These are phyloP conservation scores for Spilosoma lubricipeda DNA, from an alignment of 2,888 invertebrate species.

Conservation along the genomic window DNA sequence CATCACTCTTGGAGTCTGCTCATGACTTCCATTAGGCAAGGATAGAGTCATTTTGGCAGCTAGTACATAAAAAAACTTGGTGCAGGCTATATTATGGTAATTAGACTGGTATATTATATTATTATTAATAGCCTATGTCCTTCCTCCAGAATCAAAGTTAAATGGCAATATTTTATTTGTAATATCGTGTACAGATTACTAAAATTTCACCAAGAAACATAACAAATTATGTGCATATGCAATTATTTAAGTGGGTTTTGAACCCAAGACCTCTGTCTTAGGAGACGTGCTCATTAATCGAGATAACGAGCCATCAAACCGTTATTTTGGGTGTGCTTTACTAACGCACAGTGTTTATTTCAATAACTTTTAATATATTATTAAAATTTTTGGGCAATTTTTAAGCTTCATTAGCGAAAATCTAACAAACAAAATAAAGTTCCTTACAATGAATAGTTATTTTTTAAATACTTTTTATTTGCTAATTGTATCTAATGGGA, in stretches of 20 bases:
- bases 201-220: not conserved
- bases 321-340: not conserved
- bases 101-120: too few species aligned
- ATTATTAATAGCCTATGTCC: too few species aligned
- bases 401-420: not conserved
- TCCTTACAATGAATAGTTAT: not conserved
- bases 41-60: too few species aligned
- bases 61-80: too few species aligned
- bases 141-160: too few species aligned
- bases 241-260: not conserved
- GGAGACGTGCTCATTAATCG: not conserved
- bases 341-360: too few species aligned
- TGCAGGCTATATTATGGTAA: too few species aligned
- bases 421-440: not conserved
- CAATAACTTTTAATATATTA: too few species aligned
- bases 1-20: too few species aligned
- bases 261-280: not conserved
- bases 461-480: constrained; percentile 31
- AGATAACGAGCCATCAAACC: not conserved
- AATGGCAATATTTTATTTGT: too few species aligned
- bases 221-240: not conserved
- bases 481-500: constrained; percentile 28
- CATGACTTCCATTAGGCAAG: too few species aligned
- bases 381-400: not conserved
- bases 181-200: too few species aligned